Percentiles rank a stretch among this genome's conserved stretches.
Evolutionary conservation across 2,113 vertebrate species (phyloP).

Genomic region (Plotosus lineatus): DNA sequence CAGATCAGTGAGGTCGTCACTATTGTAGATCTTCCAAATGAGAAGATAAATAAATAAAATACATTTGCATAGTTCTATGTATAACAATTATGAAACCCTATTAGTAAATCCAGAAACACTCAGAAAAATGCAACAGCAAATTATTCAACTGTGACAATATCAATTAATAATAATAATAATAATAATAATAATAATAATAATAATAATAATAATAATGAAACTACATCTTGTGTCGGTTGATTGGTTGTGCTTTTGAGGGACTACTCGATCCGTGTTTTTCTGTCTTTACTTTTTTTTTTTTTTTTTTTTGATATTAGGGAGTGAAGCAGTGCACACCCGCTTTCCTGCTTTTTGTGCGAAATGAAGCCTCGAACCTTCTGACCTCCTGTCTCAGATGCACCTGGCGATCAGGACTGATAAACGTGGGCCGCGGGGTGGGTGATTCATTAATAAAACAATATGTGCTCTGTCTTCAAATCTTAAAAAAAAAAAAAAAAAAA

Average conservation of each 20-base stretch:
- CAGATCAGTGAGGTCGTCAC: not conserved
- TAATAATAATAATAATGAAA: not conserved
- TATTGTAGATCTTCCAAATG: no score
- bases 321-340: conserved; percentile 56
- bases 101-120: no score
- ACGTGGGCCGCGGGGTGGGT: conserved; percentile 1
- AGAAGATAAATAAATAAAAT: no score
- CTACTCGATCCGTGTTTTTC: not conserved
- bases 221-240: not conserved
- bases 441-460: not conserved
- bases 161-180: not conserved
- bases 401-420: conserved; percentile 77
- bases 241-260: not conserved
- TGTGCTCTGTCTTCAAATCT: not conserved
- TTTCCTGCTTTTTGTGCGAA: conserved; percentile 58
- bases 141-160: no score
- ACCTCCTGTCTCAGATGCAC: conserved; percentile 70
- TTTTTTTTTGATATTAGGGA: conserved; percentile 58
- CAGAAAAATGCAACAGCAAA: no score
- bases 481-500: not conserved
- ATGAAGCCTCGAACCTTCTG: conserved; percentile 64
- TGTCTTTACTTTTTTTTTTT: not conserved
- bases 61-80: no score
- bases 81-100: no score
- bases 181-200: not conserved